Base-by-base conservation (phyloP, 2,888 invertebrate genomes). In the Himalopsyche kuldschensis region DNA sequence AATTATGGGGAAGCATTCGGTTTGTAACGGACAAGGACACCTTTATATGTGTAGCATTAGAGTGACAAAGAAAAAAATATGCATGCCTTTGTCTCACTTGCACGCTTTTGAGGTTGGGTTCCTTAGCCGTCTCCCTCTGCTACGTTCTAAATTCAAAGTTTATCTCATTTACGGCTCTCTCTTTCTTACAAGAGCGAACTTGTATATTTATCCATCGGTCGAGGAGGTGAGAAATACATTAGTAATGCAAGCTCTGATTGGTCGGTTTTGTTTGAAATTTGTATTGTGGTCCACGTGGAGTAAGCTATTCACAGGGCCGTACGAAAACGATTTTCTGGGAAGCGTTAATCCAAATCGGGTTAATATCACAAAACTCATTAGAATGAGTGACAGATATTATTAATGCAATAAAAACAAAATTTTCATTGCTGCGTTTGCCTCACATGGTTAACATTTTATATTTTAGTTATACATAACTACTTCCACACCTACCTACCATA, bases 141-240 rank as follows among this genome's bases (percentile, higher is more conserved):
- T 47, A 35, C 78, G 69, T 32, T 31, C 32, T 63, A 32, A 79
- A 78, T 41, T 82, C 79, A 82, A 55, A 55, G 55, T 82, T 46
- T 78, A 69, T 78, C 78, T 69, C 63, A 20, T 24, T 69, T 48
- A 41, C 77, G 79, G 79, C 75, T 6, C 55, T 79, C 79, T 79
- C 78, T 47, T 75, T 82, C 78, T 31, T 24, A 82, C 79, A 75
- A 78, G 48, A 78, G 81, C 80, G 30, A 76, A 75, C 75, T 79
- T 30, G 31, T 35, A 75, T 81, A 69, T 82, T 82, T 78, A 78
- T 82, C 80, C 20, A 82, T 90, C 90, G 91, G 91, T 91, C 91
- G 91, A 91, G 91, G 91, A 92, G 92, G 91, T 92, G 92, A 92
- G 92, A 92, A 92, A 92, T 92, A 92, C 92, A 92, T 92, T 92